Evolutionary conservation across 1,140 invertebrate species (phyloP).

Genomic region (Aporrectodea caliginosa): DNA sequence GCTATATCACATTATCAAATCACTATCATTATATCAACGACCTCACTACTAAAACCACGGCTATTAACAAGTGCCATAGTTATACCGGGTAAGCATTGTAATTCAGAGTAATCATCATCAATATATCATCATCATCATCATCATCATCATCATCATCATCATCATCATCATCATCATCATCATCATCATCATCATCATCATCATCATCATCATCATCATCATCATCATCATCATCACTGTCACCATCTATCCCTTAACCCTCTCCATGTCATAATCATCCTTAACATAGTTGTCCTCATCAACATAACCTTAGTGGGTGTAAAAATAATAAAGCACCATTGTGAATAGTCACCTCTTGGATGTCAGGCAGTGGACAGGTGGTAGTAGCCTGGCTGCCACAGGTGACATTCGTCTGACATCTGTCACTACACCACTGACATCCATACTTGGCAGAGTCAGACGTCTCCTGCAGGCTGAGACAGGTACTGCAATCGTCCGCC

Average conservation of each 20-base stretch:
- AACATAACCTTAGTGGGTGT: too few relatives aligned
- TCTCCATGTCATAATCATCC: too few relatives aligned
- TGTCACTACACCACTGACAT: constrained; percentile 86
- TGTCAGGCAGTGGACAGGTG: constrained; percentile 82
- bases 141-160: constrained; percentile 2
- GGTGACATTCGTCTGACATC: constrained; percentile 77
- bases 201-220: constrained; percentile 2
- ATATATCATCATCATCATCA: background rate
- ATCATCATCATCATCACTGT: background rate
- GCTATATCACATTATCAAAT: too few relatives aligned
- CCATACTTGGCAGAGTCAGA: constrained; percentile 68
- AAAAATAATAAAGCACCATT: too few relatives aligned
- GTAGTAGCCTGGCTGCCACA: constrained; percentile 67
- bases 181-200: constrained; percentile 2
- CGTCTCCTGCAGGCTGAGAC: constrained; percentile 67
- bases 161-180: constrained; percentile 3
- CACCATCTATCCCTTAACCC: too few relatives aligned
- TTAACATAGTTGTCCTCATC: too few relatives aligned
- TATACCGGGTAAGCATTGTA: too few relatives aligned
- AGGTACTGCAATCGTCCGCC: constrained; percentile 89
- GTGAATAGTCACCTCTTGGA: constrained; percentile 70
- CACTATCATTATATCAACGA: too few relatives aligned
- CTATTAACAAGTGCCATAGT: too few relatives aligned
- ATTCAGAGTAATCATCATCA: too few relatives aligned
- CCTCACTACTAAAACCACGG: too few relatives aligned